These are phyloP conservation scores for Venustaconcha ellipsiformis DNA, from an alignment of 1,140 invertebrate species.

Conservation along the genomic window DNA sequence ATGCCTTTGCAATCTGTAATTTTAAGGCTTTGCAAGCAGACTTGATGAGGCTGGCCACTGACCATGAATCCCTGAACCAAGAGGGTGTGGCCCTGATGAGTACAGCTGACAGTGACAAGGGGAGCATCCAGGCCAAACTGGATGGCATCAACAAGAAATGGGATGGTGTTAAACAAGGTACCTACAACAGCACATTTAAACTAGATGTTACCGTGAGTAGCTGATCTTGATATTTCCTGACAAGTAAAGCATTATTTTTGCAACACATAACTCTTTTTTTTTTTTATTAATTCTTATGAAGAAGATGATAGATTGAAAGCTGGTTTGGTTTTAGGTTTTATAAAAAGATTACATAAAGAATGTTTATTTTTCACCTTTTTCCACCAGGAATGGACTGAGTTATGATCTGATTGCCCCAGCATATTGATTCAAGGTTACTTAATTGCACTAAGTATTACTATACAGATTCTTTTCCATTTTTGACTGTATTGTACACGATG, in stretches of 20 bases:
- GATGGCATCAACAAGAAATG: conserved; percentile 85
- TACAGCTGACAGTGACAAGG: conserved; percentile 90
- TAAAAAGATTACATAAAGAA: too few relatives aligned
- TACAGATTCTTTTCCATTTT: neutral
- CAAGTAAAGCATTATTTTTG: too few relatives aligned
- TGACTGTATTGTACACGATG: neutral
- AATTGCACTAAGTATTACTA: neutral
- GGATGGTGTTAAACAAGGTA: conserved; percentile 86
- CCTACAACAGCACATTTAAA: conserved; percentile 30
- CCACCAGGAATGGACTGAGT: too few relatives aligned
- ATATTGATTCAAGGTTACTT: neutral
- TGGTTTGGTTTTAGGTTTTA: too few relatives aligned
- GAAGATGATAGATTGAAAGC: too few relatives aligned
- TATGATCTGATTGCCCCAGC: too few relatives aligned
- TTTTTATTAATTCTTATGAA: too few relatives aligned
- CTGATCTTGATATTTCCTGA: too few relatives aligned
- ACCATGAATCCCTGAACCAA: conserved; percentile 89
- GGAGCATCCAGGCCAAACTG: conserved; percentile 86
- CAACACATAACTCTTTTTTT: too few relatives aligned
- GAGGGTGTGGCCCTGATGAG: conserved; percentile 84
- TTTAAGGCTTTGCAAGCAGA: conserved; percentile 83
- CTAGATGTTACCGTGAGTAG: neutral
- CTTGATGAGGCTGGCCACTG: conserved; percentile 89
- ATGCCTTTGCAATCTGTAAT: conserved; percentile 48
- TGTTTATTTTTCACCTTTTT: too few relatives aligned